These are phyloP conservation scores for Gonatopus flavifemur DNA, from an alignment of 1,140 invertebrate species.

Conservation along the genomic window DNA sequence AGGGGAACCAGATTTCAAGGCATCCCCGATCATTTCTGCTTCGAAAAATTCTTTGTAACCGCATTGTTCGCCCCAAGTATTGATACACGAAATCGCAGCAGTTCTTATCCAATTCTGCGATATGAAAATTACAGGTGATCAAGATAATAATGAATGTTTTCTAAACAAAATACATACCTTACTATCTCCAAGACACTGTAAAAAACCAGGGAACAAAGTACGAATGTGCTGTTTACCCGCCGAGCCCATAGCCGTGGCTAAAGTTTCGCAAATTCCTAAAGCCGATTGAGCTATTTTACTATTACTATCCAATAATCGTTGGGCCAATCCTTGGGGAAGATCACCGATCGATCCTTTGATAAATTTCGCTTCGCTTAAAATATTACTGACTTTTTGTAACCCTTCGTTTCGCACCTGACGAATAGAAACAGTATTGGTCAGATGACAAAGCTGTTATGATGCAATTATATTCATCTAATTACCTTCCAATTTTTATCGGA, in stretches of 20 bases:
- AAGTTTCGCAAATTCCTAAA: conserved; percentile 75
- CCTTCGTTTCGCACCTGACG: conserved; percentile 78
- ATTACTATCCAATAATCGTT: conserved; percentile 84
- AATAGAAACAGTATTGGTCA: too few relatives aligned
- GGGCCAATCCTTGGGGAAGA: conserved; percentile 74
- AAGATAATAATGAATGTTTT: too few relatives aligned
- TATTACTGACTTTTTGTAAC: conserved; percentile 74
- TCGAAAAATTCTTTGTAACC: conserved; percentile 84
- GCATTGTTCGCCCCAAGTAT: conserved; percentile 79
- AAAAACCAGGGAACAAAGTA: conserved; percentile 80
- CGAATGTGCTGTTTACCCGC: conserved; percentile 79
- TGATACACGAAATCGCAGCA: conserved; percentile 77
- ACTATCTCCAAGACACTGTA: conserved; percentile 71
- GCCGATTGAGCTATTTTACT: conserved; percentile 85
- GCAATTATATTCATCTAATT: conserved; percentile 38
- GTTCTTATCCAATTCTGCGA: conserved; percentile 71
- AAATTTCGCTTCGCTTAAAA: conserved; percentile 75
- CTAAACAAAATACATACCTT: conserved; percentile 61
- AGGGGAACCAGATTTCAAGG: conserved; percentile 81
- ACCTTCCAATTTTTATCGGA: conserved; percentile 95
- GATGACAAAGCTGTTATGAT: conserved; percentile 7
- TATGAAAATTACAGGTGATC: not conserved
- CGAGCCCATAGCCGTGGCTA: conserved; percentile 80
- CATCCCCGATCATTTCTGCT: conserved; percentile 85
- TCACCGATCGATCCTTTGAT: conserved; percentile 84